Base-by-base conservation (phyloP, 2,797 vertebrate genomes). In the Cyclura pinguis region DNA sequence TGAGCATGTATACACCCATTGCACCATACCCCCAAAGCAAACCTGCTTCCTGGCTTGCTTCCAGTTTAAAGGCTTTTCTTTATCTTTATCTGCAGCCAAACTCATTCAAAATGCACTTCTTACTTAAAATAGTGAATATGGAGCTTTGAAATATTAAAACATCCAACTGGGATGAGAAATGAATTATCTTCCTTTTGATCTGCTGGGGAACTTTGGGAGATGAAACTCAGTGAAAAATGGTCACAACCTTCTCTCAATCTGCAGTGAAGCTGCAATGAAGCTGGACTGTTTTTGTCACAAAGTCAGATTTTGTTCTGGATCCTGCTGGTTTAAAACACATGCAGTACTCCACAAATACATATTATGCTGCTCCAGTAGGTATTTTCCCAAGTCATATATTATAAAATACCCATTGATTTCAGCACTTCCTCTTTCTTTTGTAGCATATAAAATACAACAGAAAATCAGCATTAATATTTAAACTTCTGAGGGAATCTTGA, bases 401-500 rank as follows among this genome's bases (percentile, higher is more conserved):
- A 72, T 69, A 77, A 42, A 90, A 52, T 80, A 78, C 74, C 69
- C 59, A 42, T 13, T 35, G 69, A 83, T 85, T 47, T 91, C 35
- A 89, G 27, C 84, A 29, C 69, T 88, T 93, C 47, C 1, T 73
- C 50, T 80, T 88, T 84, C 57, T 80, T 94, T 55, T 93, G 59
- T 89, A 93, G 89, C 85, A 82, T 0, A 83, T 80, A 90, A 92
- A 88, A 91, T 87, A 84, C 55, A 88, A 55, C 85, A 85, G 86
- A 87, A 94, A 91, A 50, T 92, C 74, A 91, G 90, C 77, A 92
- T 94, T 94, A 94, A 92, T 95, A 92, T 94, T 95, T 95, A 95
- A 95, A 94, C 92, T 94, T 73, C 84, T 42, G 74, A 3, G 7
- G 35, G 93, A 67, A 89, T 78, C 89, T 80, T 80, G 93, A 74